These are phyloP conservation scores for Apostichopus leukothele DNA, from an alignment of 53 echinoderm and acorn worm species.

Conservation along the genomic window DNA sequence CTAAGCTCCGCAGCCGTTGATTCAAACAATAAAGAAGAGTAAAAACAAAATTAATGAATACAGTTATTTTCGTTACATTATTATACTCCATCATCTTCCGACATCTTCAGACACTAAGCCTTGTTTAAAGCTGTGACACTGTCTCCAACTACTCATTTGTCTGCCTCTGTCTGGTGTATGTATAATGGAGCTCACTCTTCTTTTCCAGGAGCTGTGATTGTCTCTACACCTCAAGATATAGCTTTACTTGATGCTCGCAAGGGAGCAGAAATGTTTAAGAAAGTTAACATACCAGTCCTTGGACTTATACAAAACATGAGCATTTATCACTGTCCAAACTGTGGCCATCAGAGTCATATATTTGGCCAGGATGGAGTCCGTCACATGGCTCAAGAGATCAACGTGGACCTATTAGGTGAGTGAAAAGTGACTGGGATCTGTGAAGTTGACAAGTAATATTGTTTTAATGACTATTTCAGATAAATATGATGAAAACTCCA, in stretches of 20 bases:
- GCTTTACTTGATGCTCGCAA: slow-evolving; percentile 89
- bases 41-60: no score
- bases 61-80: no score
- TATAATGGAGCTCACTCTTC: no score
- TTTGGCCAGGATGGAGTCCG: slow-evolving; percentile 87
- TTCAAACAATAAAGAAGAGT: no score
- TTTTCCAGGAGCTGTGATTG: slow-evolving; percentile 82
- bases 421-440: background rate
- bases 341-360: slow-evolving; percentile 89
- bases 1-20: no score
- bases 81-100: no score
- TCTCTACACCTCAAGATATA: slow-evolving; percentile 96
- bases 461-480: no score
- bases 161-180: no score
- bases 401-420: slow-evolving; percentile 79
- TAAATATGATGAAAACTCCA: no score
- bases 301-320: slow-evolving; percentile 99
- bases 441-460: background rate
- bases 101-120: no score
- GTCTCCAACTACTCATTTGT: no score
- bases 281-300: slow-evolving; percentile 90
- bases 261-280: slow-evolving; percentile 95
- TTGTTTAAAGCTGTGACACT: no score
- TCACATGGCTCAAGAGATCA: slow-evolving; percentile 73
- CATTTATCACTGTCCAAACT: slow-evolving; percentile 91